Conservation (phyloP, 1,140 invertebrate species). For the Coboldia fuscipes region DNA sequence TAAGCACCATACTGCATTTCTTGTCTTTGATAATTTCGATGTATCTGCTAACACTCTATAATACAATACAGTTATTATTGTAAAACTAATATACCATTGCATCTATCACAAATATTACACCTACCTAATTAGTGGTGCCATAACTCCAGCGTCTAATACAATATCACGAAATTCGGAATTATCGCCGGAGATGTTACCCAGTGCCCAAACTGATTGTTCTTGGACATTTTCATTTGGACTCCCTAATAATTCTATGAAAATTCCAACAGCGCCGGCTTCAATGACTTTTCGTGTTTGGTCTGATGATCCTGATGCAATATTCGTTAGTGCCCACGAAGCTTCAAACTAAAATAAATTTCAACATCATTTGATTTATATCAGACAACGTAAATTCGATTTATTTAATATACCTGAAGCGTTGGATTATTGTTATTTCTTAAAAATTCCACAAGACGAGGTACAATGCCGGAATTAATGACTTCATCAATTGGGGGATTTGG, state of each 20-base stretch:
- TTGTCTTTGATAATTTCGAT: slow-evolving; percentile 73
- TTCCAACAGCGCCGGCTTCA: slow-evolving; percentile 79
- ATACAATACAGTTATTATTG: slow-evolving; percentile 2
- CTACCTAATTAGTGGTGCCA: slow-evolving; percentile 77
- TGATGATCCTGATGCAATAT: slow-evolving; percentile 93
- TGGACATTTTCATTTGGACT: slow-evolving; percentile 83
- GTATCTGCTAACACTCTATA: too few species aligned
- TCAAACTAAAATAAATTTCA: slow-evolving; percentile 54
- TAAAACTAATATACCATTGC: slow-evolving; percentile 1
- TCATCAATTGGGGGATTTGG: slow-evolving; percentile 97
- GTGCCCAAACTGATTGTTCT: slow-evolving; percentile 91
- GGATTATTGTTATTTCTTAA: slow-evolving; percentile 63
- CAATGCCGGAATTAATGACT: slow-evolving; percentile 91
- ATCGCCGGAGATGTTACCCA: slow-evolving; percentile 87
- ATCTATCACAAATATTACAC: slow-evolving; percentile 13
- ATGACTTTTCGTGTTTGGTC: slow-evolving; percentile 83
- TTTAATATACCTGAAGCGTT: slow-evolving; percentile 49
- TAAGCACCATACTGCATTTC: slow-evolving; percentile 95
- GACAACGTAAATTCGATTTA: background rate
- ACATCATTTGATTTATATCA: background rate
- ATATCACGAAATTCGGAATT: slow-evolving; percentile 81
- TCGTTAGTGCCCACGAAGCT: slow-evolving; percentile 94
- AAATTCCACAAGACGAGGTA: slow-evolving; percentile 90
- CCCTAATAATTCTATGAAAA: slow-evolving; percentile 66
- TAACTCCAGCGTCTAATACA: slow-evolving; percentile 65